Base-by-base conservation (phyloP, 1,140 invertebrate species). In the Microvelia longipes region DNA sequence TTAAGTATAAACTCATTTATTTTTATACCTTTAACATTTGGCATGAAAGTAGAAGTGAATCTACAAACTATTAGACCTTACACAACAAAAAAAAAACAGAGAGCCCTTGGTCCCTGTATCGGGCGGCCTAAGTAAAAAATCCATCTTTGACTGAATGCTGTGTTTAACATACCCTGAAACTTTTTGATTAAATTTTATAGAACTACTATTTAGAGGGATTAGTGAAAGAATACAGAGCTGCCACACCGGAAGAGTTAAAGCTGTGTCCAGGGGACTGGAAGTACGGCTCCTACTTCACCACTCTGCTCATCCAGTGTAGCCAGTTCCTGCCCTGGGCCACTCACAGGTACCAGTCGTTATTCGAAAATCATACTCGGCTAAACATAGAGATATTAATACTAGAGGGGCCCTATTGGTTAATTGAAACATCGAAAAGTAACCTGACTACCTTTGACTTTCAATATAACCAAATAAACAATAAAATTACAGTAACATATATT, bases 201-300 rank as follows among this genome's bases (percentile, higher is more conserved):
- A 93, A 91, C 79, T 82, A 85, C 72, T 84, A 88, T 73, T 84
- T 94, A 68, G 87, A 93, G 81, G 79, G 85, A 29, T 73, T 93
- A 28, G 81, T 92, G 35, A 90, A 91, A 15, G 79, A 88, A 68
- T 93, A 92, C 75, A 83, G 91, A 72, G 71, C 79, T 61, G 85
- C 86, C 1, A 88, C 85, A 14, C 81, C 85, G 29, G 85, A 90
- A 35, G 91, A 93, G 80, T 78, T 92, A 11, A 81, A 83, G 74
- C 73, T 89, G 1, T 88, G 87, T 72, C 85, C 86, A 1, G 86
- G 85, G 15, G 81, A 84, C 60, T 92, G 88, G 87, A 91, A 91
- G 77, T 91, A 90, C 74, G 93, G 92, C 14, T 86, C 87, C 0
- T 93, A 85, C 77, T 92, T 87, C 72, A 86, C 85, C 28, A 93